phyloP scores from a whole-genome alignment of 2,888 invertebrate species.

The Odiellus spinosus region DNA sequence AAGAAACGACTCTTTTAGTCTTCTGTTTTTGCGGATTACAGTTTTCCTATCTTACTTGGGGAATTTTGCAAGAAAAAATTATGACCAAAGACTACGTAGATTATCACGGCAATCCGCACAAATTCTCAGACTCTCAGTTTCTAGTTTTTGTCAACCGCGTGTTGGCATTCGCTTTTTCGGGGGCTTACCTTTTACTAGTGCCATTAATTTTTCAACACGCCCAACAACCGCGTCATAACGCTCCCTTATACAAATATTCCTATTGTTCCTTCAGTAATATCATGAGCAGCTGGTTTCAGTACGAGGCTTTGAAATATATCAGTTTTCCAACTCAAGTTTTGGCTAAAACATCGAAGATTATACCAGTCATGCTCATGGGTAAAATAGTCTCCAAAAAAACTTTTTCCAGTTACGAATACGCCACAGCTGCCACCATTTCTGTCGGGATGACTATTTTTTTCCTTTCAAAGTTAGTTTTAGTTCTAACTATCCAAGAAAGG shows the following conservation, averaged over 20 bases:
- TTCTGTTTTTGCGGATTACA: slow-evolving; percentile 80
- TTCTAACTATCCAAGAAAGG: too few relatives aligned
- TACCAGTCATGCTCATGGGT: slow-evolving; percentile 97
- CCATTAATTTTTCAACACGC: slow-evolving; percentile 6
- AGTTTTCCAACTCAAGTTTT: slow-evolving; percentile 92
- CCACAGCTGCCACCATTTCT: slow-evolving; percentile 74
- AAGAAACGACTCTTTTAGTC: slow-evolving; percentile 43
- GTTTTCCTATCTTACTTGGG: slow-evolving; percentile 85
- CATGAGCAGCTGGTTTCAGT: slow-evolving; percentile 98
- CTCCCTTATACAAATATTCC: slow-evolving; percentile 84
- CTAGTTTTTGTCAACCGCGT: slow-evolving; percentile 89
- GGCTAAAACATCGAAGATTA: slow-evolving; percentile 95
- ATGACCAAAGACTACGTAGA: slow-evolving; percentile 52
- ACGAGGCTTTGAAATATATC: slow-evolving; percentile 95
- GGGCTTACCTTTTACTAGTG: slow-evolving; percentile 41
- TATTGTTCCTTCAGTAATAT: slow-evolving; percentile 94
- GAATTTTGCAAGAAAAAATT: slow-evolving; percentile 90
- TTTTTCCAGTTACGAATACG: slow-evolving; percentile 80
- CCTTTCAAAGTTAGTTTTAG: slow-evolving; percentile 30
- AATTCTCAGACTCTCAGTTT: slow-evolving; percentile 88
- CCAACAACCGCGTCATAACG: slow-evolving; percentile 50
- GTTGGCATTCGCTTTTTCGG: slow-evolving; percentile 59
- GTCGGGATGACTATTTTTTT: slow-evolving; percentile 85
- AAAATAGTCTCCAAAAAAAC: slow-evolving; percentile 69
- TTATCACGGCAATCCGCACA: slow-evolving; percentile 25